Evolutionary conservation across 2,888 invertebrate species (phyloP).

Genomic region (Pterostichus madidus): DNA sequence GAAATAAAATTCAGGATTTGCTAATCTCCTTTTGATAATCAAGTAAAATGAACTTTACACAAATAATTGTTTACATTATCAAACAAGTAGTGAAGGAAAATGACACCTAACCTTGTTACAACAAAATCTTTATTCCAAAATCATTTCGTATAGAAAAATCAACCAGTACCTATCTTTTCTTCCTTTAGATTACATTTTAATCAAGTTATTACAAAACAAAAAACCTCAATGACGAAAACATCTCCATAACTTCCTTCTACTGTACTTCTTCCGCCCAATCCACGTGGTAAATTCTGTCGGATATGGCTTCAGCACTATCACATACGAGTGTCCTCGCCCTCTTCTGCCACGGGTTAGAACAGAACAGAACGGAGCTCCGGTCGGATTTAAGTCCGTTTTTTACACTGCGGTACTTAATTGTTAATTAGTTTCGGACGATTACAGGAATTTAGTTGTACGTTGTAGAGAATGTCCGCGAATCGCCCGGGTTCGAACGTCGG

Average conservation of each 20-base stretch:
- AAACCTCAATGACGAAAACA: background rate
- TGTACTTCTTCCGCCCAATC: background rate
- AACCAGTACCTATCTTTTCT: background rate
- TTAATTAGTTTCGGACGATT: slow-evolving; percentile 59
- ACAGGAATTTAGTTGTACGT: slow-evolving; percentile 32
- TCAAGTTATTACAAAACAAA: slow-evolving; percentile 14
- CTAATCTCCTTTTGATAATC: too few relatives aligned
- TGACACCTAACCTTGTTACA: too few relatives aligned
- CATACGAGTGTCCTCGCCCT: background rate
- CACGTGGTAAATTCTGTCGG: slow-evolving; percentile 5
- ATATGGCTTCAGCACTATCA: too few relatives aligned
- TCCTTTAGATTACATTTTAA: slow-evolving; percentile 16
- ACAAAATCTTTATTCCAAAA: too few relatives aligned
- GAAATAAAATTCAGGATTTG: too few relatives aligned
- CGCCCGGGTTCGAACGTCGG: background rate
- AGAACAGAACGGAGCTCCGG: too few relatives aligned
- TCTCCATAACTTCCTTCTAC: slow-evolving; percentile 13
- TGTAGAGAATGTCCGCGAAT: slow-evolving; percentile 2
- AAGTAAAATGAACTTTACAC: too few relatives aligned
- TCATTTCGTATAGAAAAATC: too few relatives aligned
- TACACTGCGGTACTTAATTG: slow-evolving; percentile 57
- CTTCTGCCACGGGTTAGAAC: background rate
- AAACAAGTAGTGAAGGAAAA: too few relatives aligned
- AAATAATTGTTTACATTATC: too few relatives aligned
- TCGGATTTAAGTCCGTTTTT: slow-evolving; percentile 43